Evolutionary conservation across 2,888 invertebrate species (phyloP), one percentile per base, ranked within the genome.

Genomic region (Apeira syringaria): DNA sequence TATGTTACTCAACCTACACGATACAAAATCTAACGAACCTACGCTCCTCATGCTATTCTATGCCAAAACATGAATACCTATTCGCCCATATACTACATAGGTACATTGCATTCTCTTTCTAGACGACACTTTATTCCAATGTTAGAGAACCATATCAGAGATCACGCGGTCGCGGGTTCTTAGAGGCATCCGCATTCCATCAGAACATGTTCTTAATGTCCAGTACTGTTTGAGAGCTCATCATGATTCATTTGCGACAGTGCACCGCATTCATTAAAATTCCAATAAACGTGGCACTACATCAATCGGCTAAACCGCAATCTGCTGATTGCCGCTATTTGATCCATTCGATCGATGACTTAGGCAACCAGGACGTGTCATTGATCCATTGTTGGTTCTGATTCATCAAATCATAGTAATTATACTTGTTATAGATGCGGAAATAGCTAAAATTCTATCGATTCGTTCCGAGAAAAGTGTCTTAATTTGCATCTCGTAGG

Each of bases 161-260:
- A 69, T 68, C 57, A 63, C 68, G 64, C 67, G 68, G 66, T 68
- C 69, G 68, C 72, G 65, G 66, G 73, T 76, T 78, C 77, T 72
- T 63, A 24, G 74, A 75, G 74, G 68, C 74, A 76, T 85, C 84
- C 84, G 81, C 86, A 87, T 87, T 86, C 87, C 81, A 64, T 59
- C 49, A 66, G 70, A 81, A 79, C 82, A 76, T 78, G 80, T 81
- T 84, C 79, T 75, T 72, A 75, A 74, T 78, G 69, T 71, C 69
- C 68, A 64, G 57, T 62, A 64, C 43, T 65, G 53, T 20, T 39
- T 26, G 45, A 53, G 53, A 58, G 27, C 33, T 12, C 13, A 29
- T 43, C 49, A 63, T 82, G 80, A 82, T 67, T 83, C 81, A 85
- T 73, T 77, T 74, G 79, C 73, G 77, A 78, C 77, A 80, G 61